phyloP scores from a whole-genome alignment of 2,888 invertebrate genomes.

The Brachycybe producta region DNA sequence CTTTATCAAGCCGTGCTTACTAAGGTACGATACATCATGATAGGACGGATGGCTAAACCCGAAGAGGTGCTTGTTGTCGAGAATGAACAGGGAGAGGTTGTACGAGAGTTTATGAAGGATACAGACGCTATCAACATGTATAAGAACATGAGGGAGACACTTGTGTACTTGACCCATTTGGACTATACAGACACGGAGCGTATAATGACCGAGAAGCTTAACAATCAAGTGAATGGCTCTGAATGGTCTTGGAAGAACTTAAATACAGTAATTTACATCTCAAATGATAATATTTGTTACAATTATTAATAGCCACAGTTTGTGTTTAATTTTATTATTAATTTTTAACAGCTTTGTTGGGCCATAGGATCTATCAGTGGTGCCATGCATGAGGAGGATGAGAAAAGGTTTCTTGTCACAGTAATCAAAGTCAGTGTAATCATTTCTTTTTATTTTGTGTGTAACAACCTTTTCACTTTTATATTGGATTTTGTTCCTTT shows the following conservation, averaged over 20 bases:
- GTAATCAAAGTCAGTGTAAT: constrained; percentile 59
- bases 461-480: not conserved
- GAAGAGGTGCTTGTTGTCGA: constrained; percentile 99
- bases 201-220: constrained; percentile 97
- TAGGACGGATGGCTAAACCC: constrained; percentile 98
- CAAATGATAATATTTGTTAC: not conserved
- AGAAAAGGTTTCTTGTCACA: constrained; percentile 94
- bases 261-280: constrained; percentile 55
- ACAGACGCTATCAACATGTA: constrained; percentile 98
- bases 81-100: constrained; percentile 99
- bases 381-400: constrained; percentile 98
- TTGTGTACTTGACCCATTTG: constrained; percentile 96
- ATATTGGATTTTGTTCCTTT: constrained; percentile 9
- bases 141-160: constrained; percentile 96
- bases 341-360: constrained; percentile 65
- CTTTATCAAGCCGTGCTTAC: constrained; percentile 36
- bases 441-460: too few species aligned
- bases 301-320: not conserved
- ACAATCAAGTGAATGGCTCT: constrained; percentile 93
- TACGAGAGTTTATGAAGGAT: constrained; percentile 99
- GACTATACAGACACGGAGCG: constrained; percentile 94
- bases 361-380: constrained; percentile 98
- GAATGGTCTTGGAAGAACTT: constrained; percentile 99
- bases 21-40: constrained; percentile 86
- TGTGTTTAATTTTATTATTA: constrained; percentile 5